These are phyloP conservation scores for Molanna angustata DNA, from an alignment of 2,888 invertebrate genomes.

Conservation along the genomic window DNA sequence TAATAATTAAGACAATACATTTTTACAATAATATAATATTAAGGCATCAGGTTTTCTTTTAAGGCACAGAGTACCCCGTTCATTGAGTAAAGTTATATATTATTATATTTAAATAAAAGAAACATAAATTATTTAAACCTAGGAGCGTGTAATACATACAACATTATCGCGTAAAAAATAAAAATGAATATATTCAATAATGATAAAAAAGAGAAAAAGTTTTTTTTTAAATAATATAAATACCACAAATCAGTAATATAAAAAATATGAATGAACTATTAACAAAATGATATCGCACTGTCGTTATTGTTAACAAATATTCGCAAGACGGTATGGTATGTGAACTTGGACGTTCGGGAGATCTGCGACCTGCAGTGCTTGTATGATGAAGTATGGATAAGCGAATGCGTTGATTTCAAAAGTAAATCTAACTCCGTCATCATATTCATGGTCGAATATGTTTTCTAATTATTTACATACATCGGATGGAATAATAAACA, in stretches of 20 bases:
- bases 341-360: background rate
- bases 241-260: constrained; percentile 23
- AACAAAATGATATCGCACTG: constrained; percentile 20
- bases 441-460: too few relatives aligned
- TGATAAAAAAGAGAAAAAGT: constrained; percentile 16
- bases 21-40: constrained; percentile 1
- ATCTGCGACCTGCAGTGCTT: background rate
- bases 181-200: constrained; percentile 19
- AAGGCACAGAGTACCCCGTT: constrained; percentile 22
- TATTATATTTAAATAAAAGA: constrained; percentile 20
- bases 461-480: too few relatives aligned
- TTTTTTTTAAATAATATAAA: constrained; percentile 27
- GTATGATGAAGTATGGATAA: constrained; percentile 1
- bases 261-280: constrained; percentile 22
- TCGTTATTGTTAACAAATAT: background rate
- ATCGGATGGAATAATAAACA: too few relatives aligned
- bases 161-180: constrained; percentile 15
- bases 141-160: constrained; percentile 10
- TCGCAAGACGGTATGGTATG: background rate
- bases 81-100: constrained; percentile 19
- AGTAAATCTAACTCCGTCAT: too few relatives aligned
- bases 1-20: constrained; percentile 2
- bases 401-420: constrained; percentile 22
- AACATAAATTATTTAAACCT: constrained; percentile 26
- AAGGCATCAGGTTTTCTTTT: constrained; percentile 18